These are phyloP conservation scores for Urocolius indicus DNA, from an alignment of 2,113 vertebrate genomes.

Conservation along the genomic window DNA sequence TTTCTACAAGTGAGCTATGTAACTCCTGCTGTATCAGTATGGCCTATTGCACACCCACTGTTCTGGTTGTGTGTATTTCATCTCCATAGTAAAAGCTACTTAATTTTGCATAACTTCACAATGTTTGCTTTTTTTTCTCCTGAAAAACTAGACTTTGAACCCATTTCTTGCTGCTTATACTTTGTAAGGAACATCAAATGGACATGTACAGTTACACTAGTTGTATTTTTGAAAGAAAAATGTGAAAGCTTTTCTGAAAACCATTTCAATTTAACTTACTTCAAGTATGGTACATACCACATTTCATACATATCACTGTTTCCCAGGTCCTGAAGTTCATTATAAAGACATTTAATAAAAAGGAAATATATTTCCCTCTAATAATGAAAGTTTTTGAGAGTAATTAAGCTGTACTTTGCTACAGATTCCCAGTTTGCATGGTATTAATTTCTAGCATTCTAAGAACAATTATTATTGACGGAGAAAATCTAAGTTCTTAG, in stretches of 20 bases:
- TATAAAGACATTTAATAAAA: neutral
- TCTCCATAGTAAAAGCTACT: neutral
- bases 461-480: neutral
- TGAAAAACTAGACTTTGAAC: neutral
- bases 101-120: neutral
- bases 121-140: neutral
- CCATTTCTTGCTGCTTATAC: neutral
- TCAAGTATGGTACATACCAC: neutral
- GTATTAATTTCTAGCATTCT: neutral
- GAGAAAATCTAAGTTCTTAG: neutral
- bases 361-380: neutral
- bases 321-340: neutral
- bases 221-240: neutral
- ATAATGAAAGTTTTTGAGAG: neutral
- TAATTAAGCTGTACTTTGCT: constrained; percentile 21
- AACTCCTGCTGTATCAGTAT: neutral
- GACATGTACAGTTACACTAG: neutral
- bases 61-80: neutral
- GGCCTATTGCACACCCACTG: neutral
- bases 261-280: neutral
- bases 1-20: neutral
- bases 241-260: neutral
- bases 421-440: neutral
- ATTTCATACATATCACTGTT: neutral
- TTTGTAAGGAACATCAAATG: neutral